Evolutionary conservation across 2,113 vertebrate genomes (phyloP), one percentile per base, ranked within the genome.

Genomic region (Plectropomus leopardus): DNA sequence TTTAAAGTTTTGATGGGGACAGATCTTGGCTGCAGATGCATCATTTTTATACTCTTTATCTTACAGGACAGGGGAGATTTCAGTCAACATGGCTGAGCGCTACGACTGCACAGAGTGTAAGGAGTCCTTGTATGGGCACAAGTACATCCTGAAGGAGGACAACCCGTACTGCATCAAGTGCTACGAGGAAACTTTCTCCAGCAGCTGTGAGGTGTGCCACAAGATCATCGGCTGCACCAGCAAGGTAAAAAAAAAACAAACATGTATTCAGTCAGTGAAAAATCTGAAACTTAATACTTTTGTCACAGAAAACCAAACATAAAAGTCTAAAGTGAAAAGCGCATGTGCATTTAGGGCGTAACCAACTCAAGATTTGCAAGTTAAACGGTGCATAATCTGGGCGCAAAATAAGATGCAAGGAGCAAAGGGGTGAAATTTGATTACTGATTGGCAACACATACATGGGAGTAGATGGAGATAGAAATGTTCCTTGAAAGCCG

Each of bases 51-150:
- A 0, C 1, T 15, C 34, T 44, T 21, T 26, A 7, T 78, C 4
- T 40, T 34, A 3, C 63, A 96, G 95, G 85, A 32, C 7, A 30
- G 19, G 28, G 16, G 17, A 23, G 48, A 17, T n/a, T 47, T 44
- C 26, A 82, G 81, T 60, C 88, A 95, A 53, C 40, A 99, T 98
- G 97, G 94, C 95, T 0, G 98, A 99, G 58, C 94, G 92, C 42
- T 98, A 97, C 24, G 96, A 99, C 88, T 99, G 98, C 84, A 93
- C 95, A 53, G 94, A 98, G 73, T 99, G 98, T 77, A 91, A 95
- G 23, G 95, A 96, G 68, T 96, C 97, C 6, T 92, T 99, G n/a
- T 98, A 96, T 26, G 97, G 98, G 66, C 96, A 96, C 69, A 98
- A 98, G 88, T 99, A 98, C 48, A 95, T 99, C 78, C 94, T 99